Percentiles rank a stretch among this genome's conserved stretches.
phyloP scores from a whole-genome alignment of 92 coral and sea anemone species.

The Isaurus tuberculatus region DNA sequence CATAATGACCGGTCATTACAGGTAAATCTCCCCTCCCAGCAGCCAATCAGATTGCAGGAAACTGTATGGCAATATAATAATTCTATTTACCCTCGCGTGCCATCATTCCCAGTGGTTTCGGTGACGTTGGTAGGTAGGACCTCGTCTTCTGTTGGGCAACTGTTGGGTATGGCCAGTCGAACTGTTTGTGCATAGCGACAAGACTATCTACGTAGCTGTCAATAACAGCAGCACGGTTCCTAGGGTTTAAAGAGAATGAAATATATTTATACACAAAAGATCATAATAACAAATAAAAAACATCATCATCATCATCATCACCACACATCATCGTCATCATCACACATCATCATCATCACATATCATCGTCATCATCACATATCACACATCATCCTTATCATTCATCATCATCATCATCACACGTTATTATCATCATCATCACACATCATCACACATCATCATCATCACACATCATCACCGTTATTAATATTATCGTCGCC shows the following conservation, averaged over 20 bases:
- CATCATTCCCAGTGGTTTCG: constrained; percentile 26
- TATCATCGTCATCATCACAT: background rate
- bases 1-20: too few species aligned
- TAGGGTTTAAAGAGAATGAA: background rate
- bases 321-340: background rate
- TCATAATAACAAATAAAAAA: background rate
- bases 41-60: too few species aligned
- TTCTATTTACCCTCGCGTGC: constrained; percentile 14
- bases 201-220: constrained; percentile 37
- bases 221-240: constrained; percentile 41
- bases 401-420: background rate
- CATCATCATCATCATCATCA: too few species aligned
- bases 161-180: constrained; percentile 43
- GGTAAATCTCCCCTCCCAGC: too few species aligned
- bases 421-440: background rate
- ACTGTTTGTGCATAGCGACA: constrained; percentile 30
- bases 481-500: background rate
- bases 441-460: background rate
- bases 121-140: constrained; percentile 9
- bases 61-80: too few species aligned
- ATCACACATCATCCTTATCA: background rate
- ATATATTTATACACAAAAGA: background rate
- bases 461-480: background rate
- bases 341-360: background rate
- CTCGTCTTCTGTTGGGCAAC: constrained; percentile 22